Base-by-base conservation (phyloP, 2,113 vertebrate genomes). In the Silurus asotus region DNA sequence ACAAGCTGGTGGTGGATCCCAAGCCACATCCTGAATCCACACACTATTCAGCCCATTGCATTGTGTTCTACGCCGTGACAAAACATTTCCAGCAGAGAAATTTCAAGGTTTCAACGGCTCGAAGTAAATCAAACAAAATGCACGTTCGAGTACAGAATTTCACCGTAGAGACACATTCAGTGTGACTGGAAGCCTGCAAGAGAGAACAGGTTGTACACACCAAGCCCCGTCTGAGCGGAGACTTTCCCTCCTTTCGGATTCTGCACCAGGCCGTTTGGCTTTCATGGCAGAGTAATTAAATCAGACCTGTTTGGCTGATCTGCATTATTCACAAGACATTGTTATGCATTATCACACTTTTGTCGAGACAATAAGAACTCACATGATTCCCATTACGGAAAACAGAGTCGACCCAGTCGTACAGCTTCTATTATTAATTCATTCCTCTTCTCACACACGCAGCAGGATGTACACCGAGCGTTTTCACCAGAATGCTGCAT, bases 281-380 rank as follows among this genome's bases (percentile, higher is more conserved):
- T 92, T 91, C 92, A 88, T 83, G 89, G 87, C 90, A 88, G 90
- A 92, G 89, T 94, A 94, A 94, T 95, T 93, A 92, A 95, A 95
- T 94, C 92, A 93, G 91, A 89, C 86, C 90, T 93, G 92, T 93
- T 94, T 92, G 90, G 91, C 92, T 82, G 90, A 88, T 76, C 90
- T 95, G 90, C 92, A 95, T 95, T 93, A 95, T 94, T 94, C 92
- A 94, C 89, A 88, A 88, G 90, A 90, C 89, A 87, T 86, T 93
- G 93, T 93, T 92, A 90, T 91, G 91, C 89, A 89, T 93, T 91
- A 93, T 93, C 92, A 90, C 90, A 84, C 90, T 93, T 94, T 79
- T 88, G 25, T 84, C 2, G 77, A 90, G 89, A 92, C 88, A 92
- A 86, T 89, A 84, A 84, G 65, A 93, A 92, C 83, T 90, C 90